Conservation (phyloP, 2,113 vertebrate species). For the Zeus faber region DNA sequence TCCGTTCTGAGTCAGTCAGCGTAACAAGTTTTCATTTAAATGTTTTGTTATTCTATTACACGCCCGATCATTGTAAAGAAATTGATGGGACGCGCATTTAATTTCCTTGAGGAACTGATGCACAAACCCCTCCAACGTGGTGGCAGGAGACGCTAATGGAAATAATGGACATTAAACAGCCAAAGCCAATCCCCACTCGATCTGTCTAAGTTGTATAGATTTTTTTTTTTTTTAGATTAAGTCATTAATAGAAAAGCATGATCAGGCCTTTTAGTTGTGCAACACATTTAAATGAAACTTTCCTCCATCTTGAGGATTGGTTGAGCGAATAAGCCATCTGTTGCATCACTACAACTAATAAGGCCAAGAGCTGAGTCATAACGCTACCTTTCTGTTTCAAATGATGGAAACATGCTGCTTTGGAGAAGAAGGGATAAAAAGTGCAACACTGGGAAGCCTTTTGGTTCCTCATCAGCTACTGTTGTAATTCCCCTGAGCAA, state of each 20-base stretch:
- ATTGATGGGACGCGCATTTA: no score
- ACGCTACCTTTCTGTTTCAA: constrained; percentile 35
- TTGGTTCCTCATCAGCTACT: constrained; percentile 26
- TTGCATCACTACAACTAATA: constrained; percentile 56
- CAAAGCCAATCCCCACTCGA: no score
- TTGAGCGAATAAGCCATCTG: constrained; percentile 51
- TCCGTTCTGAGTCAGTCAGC: no score
- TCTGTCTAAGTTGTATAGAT: no score
- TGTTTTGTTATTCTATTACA: no score
- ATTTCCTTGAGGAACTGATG: no score
- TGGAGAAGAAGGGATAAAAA: constrained; percentile 32
- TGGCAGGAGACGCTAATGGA: no score
- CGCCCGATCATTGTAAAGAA: no score
- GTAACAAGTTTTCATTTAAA: no score
- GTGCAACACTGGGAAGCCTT: constrained; percentile 30
- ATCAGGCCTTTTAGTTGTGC: constrained; percentile 30
- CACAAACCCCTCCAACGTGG: no score
- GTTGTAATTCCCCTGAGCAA: constrained; percentile 34
- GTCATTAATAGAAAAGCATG: constrained; percentile 32
- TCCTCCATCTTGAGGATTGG: constrained; percentile 46
- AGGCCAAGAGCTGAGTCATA: constrained; percentile 67
- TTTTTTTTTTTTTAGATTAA: no score
- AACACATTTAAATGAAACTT: constrained; percentile 42
- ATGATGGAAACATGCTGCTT: constrained; percentile 16
- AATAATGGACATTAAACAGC: no score